These are phyloP conservation scores for Sebastes miniatus DNA, from an alignment of 2,797 vertebrate species.

Conservation along the genomic window DNA sequence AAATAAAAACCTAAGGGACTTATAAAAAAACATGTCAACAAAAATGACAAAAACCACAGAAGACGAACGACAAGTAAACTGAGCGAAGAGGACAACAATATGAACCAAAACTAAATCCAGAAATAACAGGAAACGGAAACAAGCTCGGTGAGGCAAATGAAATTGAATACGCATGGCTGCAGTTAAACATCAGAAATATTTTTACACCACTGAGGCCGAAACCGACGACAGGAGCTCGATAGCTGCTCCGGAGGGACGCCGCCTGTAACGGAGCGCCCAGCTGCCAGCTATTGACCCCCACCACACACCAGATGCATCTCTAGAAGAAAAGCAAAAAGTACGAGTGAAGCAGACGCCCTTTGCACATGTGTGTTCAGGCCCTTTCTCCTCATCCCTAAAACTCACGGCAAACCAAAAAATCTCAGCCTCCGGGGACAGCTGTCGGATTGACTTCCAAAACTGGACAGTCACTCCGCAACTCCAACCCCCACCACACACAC, in stretches of 20 bases:
- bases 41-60: not conserved
- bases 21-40: not conserved
- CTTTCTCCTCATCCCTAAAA: conserved; percentile 48
- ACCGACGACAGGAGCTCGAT: conserved; percentile 57
- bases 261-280: conserved; percentile 66
- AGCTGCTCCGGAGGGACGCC: conserved; percentile 47
- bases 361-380: not conserved
- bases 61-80: not conserved
- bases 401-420: conserved; percentile 45
- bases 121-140: not conserved
- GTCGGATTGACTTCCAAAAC: conserved; percentile 64
- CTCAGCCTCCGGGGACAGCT: conserved; percentile 60
- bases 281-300: conserved; percentile 69
- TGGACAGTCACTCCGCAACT: conserved; percentile 60
- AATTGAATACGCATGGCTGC: conserved; percentile 22
- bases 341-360: conserved; percentile 4
- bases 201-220: conserved; percentile 45
- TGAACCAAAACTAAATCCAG: not conserved
- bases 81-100: not conserved
- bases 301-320: conserved; percentile 56
- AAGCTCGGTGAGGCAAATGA: conserved; percentile 14
- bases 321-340: conserved; percentile 40
- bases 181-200: conserved; percentile 58
- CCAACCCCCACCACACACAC: conserved; percentile 25
- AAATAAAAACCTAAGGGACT: not conserved